phyloP scores from a whole-genome alignment of 2,113 vertebrate genomes.

The Zingel zingel region DNA sequence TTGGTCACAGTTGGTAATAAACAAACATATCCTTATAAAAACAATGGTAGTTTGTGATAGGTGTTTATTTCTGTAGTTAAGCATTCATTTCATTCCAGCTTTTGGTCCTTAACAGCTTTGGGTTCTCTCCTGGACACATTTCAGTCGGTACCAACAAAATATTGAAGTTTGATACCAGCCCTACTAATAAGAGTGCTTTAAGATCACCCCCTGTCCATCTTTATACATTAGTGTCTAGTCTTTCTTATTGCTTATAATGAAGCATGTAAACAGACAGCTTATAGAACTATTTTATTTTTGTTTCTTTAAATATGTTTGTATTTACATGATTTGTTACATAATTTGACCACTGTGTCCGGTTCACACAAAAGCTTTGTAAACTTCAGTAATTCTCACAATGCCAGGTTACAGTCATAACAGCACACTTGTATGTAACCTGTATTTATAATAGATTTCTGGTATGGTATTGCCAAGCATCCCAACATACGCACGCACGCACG shows the following conservation, averaged over 20 bases:
- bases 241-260: not conserved
- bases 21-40: not conserved
- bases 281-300: not conserved
- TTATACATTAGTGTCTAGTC: not conserved
- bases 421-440: not conserved
- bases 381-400: not conserved
- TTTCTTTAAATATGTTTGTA: not conserved
- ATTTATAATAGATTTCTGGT: not conserved
- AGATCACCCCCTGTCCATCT: not conserved
- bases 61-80: not conserved
- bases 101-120: not conserved
- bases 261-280: not conserved
- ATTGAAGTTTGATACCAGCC: not conserved
- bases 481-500: not conserved
- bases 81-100: not conserved
- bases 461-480: not conserved
- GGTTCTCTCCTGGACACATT: not conserved
- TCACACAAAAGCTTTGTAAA: not conserved
- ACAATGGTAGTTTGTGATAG: not conserved
- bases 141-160: not conserved
- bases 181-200: not conserved
- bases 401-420: not conserved
- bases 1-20: not conserved
- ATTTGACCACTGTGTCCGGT: not conserved
- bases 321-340: not conserved